Evolutionary conservation across 2,888 invertebrate genomes (phyloP).

Genomic region (Cephalotes varians): DNA sequence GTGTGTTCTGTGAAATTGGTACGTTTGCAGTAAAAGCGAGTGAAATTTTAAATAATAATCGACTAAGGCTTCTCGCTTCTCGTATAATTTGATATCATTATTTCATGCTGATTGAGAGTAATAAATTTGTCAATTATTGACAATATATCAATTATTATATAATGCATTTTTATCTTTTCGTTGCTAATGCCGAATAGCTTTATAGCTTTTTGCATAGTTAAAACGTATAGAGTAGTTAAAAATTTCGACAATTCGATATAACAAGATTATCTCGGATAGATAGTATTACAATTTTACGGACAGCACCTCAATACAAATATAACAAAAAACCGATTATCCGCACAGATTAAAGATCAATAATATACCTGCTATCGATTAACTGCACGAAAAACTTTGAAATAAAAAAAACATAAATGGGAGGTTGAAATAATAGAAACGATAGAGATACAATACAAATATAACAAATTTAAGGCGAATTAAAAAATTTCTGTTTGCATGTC

Average conservation of each 20-base stretch:
- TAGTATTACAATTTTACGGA: neutral
- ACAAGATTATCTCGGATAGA: neutral
- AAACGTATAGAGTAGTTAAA: neutral
- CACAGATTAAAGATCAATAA: neutral
- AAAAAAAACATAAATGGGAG: neutral
- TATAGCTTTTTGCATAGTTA: neutral
- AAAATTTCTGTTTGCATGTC: neutral
- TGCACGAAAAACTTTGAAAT: neutral
- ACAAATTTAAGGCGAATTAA: neutral
- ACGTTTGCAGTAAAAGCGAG: neutral
- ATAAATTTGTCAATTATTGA: no score
- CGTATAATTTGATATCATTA: constrained; percentile 6
- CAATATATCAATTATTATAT: neutral
- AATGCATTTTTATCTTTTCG: neutral
- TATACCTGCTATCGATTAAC: neutral
- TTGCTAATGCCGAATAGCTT: neutral
- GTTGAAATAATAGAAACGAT: neutral
- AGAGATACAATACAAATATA: neutral
- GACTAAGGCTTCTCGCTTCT: neutral
- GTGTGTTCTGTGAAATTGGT: neutral
- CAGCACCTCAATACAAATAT: neutral
- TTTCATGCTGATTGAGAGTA: neutral
- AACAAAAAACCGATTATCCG: neutral
- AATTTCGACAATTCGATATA: neutral
- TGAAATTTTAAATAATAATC: neutral